Conservation (phyloP, 2,888 invertebrate species). For the Lasioglossum figueresi region DNA sequence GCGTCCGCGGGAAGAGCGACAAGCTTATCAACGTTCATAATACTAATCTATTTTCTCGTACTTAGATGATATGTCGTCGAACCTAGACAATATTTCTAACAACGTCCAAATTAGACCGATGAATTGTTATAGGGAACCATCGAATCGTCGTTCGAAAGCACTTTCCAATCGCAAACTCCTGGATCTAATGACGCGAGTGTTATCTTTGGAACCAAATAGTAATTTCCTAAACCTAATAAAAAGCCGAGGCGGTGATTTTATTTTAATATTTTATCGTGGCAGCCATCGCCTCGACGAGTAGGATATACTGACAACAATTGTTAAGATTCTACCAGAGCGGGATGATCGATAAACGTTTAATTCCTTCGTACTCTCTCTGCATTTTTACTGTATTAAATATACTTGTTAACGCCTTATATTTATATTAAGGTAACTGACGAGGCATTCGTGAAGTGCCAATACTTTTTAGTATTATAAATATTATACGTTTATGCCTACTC, state of each 20-base stretch:
- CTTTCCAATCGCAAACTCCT: background rate
- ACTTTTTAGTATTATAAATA: constrained; percentile 2
- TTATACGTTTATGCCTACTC: constrained; percentile 26
- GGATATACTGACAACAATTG: background rate
- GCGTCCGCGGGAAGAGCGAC: constrained; percentile 71
- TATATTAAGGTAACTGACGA: constrained; percentile 19
- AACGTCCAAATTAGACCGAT: constrained; percentile 42
- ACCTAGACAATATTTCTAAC: constrained; percentile 71
- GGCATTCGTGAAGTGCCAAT: constrained; percentile 46
- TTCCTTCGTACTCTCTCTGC: constrained; percentile 7
- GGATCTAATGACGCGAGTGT: constrained; percentile 2
- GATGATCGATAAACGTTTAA: constrained; percentile 5
- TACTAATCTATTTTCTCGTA: constrained; percentile 68
- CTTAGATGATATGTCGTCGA: constrained; percentile 79
- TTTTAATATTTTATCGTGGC: constrained; percentile 30
- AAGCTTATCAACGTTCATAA: constrained; percentile 64
- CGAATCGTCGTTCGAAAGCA: constrained; percentile 2
- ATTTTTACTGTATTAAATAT: constrained; percentile 17
- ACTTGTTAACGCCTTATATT: background rate
- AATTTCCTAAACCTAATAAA: constrained; percentile 33
- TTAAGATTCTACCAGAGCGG: background rate
- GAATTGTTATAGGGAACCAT: constrained; percentile 28
- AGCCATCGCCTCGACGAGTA: background rate
- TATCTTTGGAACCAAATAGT: constrained; percentile 43
- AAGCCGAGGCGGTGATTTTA: constrained; percentile 50